Base-by-base conservation (phyloP, 2,113 vertebrate species). In the Cromileptes altivelis region DNA sequence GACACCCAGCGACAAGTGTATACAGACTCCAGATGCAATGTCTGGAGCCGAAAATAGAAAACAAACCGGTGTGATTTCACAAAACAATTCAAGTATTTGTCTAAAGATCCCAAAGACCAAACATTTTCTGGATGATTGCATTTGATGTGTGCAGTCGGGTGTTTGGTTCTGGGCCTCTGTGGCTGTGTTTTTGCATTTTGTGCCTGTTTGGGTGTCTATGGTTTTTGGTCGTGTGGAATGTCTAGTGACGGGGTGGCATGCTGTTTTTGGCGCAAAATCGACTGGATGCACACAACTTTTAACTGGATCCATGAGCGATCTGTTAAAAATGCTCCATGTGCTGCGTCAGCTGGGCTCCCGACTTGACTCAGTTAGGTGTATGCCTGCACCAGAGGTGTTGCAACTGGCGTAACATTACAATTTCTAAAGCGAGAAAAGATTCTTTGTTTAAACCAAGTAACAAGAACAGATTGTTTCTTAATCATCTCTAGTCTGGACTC, bases 61-160 rank as follows among this genome's bases (percentile, higher is more conserved):
- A 77, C 52, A 78, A 83, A 83, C 61, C 42, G 62, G 55, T 13
- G 23, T 37, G 57, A 75, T 33, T 30, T 17, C 45, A 6, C 6
- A 42, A 37, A 52, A 64, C 57, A 58, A 67, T 6, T 30, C 0
- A 40, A 61, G 56, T 52, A 25, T 79, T 68, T 61, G 18, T 45
- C 19, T 27, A 7, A 79, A 84, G 78, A 90, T 91, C 92, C 85
- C 88, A 89, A 85, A 88, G 91, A 92, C 92, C 91, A 94, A 93
- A 92, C 88, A 84, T 91, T 79, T 77, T 67, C 8, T 84, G 75
- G 71, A 70, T 89, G 82, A 86, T 75, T 82, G 68, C 18, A 33
- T 73, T 72, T 64, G 79, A 62, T 85, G 76, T 85, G 70, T 77
- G 83, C 71, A 45, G 70, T 73, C 33, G 25, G 61, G 50, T 80